Base-by-base conservation (phyloP, 2,888 invertebrate species). In the Phrixothrix hirtus region DNA sequence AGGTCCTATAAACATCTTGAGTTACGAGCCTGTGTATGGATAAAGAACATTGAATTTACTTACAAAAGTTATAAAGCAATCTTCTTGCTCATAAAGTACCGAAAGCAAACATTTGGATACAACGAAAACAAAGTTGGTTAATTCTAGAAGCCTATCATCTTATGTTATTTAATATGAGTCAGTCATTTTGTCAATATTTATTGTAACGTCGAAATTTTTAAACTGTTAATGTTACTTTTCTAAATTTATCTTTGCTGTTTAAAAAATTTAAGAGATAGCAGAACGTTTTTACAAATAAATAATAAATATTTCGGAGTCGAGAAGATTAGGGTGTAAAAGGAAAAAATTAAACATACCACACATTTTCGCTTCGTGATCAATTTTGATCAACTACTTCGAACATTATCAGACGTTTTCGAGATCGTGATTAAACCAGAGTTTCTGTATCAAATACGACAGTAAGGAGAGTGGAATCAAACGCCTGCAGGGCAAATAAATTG, bases 401-500 rank as follows among this genome's bases (percentile, higher is more conserved):
- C 13, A 21, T 35, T 31, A 17, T 16, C 39, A 26, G 39, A 39
- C 47, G 26, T 39, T 48, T 36, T 36, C 21, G 16, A 49, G 42
- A 49, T 42, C 14, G 43, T 44, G 54, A 58, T 58, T 58, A 58
- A 58, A 55, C 48, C 37, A 26, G 45, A 49, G 41, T 42, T 55
- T 51, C 52, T 47, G 58, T 55, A 52, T 52, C 55, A 52, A 58
- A 49, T 58, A 52, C 51, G 58, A 55, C 55, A 49, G 43, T 42
- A 55, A 58, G 52, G 55, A 60, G 53, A 64, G 61, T 59, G 63
- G 65, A 68, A 68, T 69, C 67, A 68, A 68, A 69, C 68, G 67
- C 68, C 70, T 66, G 71, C 65, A 69, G 74, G 72, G 73, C 68
- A 73, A 74, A 74, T 74, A 74, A 73, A 74, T 74, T 74, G 74